Evolutionary conservation across 2,888 invertebrate species (phyloP).

Genomic region (Apotomis betuletana): DNA sequence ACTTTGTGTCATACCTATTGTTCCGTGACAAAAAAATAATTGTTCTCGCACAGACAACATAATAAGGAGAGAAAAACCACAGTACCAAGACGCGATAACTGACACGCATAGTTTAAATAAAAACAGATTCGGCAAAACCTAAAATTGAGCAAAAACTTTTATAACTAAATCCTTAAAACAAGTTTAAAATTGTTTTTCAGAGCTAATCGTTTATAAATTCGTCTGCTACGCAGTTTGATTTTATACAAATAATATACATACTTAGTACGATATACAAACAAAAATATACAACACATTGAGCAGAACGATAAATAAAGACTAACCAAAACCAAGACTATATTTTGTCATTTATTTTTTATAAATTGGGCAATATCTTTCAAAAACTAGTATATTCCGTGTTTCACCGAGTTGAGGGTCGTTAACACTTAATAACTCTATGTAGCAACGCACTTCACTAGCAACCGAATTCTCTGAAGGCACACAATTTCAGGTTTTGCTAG

Average conservation of each 20-base stretch:
- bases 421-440: conserved; percentile 28
- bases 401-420: conserved; percentile 21
- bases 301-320: background rate
- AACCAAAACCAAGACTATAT: background rate
- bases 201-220: background rate
- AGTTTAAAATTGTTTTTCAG: conserved; percentile 1
- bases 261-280: conserved; percentile 13
- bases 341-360: conserved; percentile 1
- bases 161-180: conserved; percentile 28
- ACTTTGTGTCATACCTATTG: background rate
- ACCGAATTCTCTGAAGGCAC: conserved; percentile 37
- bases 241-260: background rate
- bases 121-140: conserved; percentile 34
- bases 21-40: background rate
- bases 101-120: conserved; percentile 27
- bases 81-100: conserved; percentile 13
- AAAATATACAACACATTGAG: conserved; percentile 4
- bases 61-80: background rate
- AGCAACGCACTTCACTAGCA: conserved; percentile 34
- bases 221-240: conserved; percentile 12
- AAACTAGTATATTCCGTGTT: conserved; percentile 8
- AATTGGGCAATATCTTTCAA: conserved; percentile 3
- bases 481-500: conserved; percentile 38
- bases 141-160: conserved; percentile 37
- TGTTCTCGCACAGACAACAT: background rate